Base-by-base conservation (phyloP, 2,888 invertebrate species). In the Hyles lineata region DNA sequence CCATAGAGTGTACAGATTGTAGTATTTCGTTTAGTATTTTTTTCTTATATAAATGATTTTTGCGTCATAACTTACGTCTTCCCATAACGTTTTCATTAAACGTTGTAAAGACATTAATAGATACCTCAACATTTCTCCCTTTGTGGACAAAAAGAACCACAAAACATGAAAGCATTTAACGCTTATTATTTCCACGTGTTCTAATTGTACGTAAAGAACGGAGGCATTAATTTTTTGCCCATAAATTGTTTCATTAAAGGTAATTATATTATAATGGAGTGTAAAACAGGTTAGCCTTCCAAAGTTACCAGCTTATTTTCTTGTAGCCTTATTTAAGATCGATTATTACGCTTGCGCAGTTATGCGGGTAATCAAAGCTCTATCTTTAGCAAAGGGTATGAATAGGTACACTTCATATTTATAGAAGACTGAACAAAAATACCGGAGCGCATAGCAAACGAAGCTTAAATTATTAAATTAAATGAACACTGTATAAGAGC, bases 321-420 rank as follows among this genome's bases (percentile, higher is more conserved):
- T 67, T 67, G 23, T 23, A 50, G 50, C 50, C 67, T 67, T 67
- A 67, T 67, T 67, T 67, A 50, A 67, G 50, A 67, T 67, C 67
- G 67, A 67, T 67, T 67, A 67, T 50, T 50, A 67, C 50, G 67
- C 50, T 67, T 67, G 50, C 67, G 67, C 67, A 67, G 67, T 67
- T 67, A 67, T 67, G 50, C 67, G 67, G 43, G 63, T 67, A 23
- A 67, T 50, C 50, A 67, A 67, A 67, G 23, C 67, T 50, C 67
- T 67, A 67, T 67, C 15, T 67, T 67, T 67, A 67, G 50, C 23
- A 23, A 23, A 62, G 35, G 62, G 62, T 43, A 11, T 8, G 50
- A 23, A 50, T 23, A 23, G 15, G n/a, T 43, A 17, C 23, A 67
- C 50, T 6, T 50, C 15, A 17, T 50, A 67, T 50, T 67, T 43